phyloP scores from a whole-genome alignment of 2,888 invertebrate genomes.

The Melangyna quadrimaculata region DNA sequence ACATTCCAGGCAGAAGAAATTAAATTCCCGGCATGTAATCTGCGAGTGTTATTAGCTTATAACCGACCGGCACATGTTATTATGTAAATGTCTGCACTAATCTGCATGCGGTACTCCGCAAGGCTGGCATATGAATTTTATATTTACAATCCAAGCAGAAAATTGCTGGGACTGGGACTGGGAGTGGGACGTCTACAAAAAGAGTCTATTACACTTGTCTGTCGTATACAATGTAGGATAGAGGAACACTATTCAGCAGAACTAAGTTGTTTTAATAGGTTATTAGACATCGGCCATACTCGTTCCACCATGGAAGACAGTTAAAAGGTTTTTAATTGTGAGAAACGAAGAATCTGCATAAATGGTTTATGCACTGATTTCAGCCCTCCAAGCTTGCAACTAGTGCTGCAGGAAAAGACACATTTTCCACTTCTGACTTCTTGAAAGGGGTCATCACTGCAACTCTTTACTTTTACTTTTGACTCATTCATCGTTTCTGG shows the following conservation, averaged over 20 bases:
- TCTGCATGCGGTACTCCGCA: conserved; percentile 47
- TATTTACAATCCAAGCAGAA: conserved; percentile 63
- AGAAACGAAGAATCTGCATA: conserved; percentile 50
- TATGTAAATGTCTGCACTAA: conserved; percentile 64
- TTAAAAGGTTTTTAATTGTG: conserved; percentile 61
- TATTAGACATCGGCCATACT: conserved; percentile 38
- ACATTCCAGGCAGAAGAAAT: conserved; percentile 42
- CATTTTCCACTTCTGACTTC: background rate
- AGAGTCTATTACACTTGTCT: conserved; percentile 11
- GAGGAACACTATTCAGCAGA: conserved; percentile 2
- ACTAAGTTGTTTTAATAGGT: conserved; percentile 15
- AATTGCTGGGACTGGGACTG: too few species aligned
- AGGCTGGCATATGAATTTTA: conserved; percentile 62
- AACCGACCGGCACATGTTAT: conserved; percentile 56
- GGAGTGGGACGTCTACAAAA: conserved; percentile 17
- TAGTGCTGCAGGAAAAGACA: background rate
- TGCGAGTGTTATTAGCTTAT: conserved; percentile 63
- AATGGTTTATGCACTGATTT: conserved; percentile 57
- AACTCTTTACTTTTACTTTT: conserved; percentile 63
- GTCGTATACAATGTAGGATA: background rate
- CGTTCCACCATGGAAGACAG: conserved; percentile 37
- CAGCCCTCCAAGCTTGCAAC: conserved; percentile 14
- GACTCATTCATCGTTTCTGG: conserved; percentile 37
- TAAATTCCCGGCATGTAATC: conserved; percentile 65
- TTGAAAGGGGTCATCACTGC: conserved; percentile 13